Conservation (phyloP, 2,888 invertebrate species). For the Ramazzottius varieornatus region DNA sequence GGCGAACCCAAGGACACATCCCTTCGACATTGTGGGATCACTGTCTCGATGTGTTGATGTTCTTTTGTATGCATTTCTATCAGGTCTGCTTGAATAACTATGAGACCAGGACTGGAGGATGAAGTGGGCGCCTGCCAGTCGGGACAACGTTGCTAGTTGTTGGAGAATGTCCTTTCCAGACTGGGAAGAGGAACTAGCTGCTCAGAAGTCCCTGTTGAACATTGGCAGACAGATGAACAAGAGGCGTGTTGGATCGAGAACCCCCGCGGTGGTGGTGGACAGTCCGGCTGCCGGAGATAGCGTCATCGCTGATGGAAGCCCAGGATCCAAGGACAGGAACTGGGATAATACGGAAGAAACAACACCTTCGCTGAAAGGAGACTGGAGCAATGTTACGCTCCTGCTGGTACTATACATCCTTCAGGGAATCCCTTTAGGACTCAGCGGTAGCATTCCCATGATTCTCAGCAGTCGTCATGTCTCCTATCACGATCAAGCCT, state of each 20-base stretch:
- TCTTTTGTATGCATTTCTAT: too few relatives aligned
- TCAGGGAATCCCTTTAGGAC: conserved; percentile 30
- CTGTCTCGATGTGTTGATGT: too few relatives aligned
- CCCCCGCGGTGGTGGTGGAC: neutral
- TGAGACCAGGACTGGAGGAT: too few relatives aligned
- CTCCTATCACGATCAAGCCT: conserved; percentile 66
- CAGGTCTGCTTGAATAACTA: too few relatives aligned
- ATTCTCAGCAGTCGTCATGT: conserved; percentile 69
- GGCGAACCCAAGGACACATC: too few relatives aligned
- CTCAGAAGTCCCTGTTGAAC: neutral
- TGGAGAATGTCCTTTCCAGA: neutral
- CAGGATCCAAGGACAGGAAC: neutral
- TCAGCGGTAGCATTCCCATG: conserved; percentile 82
- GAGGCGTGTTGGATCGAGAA: neutral
- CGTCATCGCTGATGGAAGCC: neutral
- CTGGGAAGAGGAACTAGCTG: neutral
- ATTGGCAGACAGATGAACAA: neutral
- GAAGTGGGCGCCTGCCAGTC: too few relatives aligned
- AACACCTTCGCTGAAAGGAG: conserved; percentile 13
- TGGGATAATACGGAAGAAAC: conserved; percentile 1
- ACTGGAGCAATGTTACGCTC: conserved; percentile 42
- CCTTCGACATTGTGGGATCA: too few relatives aligned
- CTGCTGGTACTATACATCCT: conserved; percentile 72
- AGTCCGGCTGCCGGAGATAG: neutral
- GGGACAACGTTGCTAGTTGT: too few relatives aligned